These are phyloP conservation scores for Jaculus jaculus DNA, from an alignment of 2,113 vertebrate species.

Conservation along the genomic window DNA sequence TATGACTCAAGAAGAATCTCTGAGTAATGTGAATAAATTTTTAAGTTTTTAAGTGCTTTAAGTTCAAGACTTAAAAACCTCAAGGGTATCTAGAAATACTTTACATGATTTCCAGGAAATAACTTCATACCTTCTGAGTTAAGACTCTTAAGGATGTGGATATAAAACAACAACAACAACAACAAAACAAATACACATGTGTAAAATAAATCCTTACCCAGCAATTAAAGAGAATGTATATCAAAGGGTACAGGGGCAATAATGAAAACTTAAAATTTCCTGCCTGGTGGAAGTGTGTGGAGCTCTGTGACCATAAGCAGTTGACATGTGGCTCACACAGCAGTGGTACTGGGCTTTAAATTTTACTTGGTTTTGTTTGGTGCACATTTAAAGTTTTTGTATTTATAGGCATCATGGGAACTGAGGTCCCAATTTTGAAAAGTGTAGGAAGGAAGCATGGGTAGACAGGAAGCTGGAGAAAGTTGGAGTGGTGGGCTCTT, in stretches of 20 bases:
- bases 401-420: background rate
- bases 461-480: background rate
- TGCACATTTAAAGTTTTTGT: background rate
- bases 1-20: background rate
- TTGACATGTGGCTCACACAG: background rate
- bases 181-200: background rate
- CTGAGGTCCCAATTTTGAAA: background rate
- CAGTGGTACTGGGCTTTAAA: background rate
- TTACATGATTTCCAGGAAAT: background rate
- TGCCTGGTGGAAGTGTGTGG: background rate
- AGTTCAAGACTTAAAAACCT: background rate
- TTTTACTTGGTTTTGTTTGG: background rate
- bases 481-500: background rate
- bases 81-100: background rate
- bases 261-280: background rate
- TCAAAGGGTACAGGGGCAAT: background rate
- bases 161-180: background rate
- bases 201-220: background rate
- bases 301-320: background rate
- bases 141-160: background rate
- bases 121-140: background rate
- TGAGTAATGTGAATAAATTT: background rate
- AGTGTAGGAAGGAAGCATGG: background rate
- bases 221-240: background rate
- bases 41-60: slow-evolving; percentile 6